A percentile compares a stretch with the other conserved stretches of the same genome.
Evolutionary conservation across 2,113 vertebrate genomes (phyloP).

Genomic region (Conger conger): DNA sequence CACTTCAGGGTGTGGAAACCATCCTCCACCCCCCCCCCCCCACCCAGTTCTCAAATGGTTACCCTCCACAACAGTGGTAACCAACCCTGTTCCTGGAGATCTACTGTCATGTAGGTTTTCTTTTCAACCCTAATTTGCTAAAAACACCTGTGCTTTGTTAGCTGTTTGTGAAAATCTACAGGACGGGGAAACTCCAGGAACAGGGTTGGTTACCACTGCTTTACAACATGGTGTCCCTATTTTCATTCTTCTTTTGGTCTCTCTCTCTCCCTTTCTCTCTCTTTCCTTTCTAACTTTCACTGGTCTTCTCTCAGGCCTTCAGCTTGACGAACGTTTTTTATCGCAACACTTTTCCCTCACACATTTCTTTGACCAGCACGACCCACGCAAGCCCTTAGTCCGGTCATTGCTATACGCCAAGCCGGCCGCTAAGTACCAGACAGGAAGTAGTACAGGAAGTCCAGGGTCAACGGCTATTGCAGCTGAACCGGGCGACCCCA

Average conservation of each 20-base stretch:
- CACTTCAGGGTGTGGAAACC: background rate
- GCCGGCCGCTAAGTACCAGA: background rate
- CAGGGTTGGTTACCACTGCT: too few relatives aligned
- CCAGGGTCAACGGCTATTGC: background rate
- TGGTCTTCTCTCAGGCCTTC: background rate
- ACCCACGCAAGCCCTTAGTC: too few relatives aligned
- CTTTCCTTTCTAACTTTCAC: background rate
- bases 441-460: background rate
- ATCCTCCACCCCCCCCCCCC: conserved; percentile 8
- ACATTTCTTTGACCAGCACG: too few relatives aligned
- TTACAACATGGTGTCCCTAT: background rate
- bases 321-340: background rate
- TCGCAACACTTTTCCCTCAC: too few relatives aligned
- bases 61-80: background rate
- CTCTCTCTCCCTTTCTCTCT: background rate
- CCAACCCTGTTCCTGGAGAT: too few relatives aligned
- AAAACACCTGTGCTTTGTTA: too few relatives aligned
- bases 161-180: too few relatives aligned
- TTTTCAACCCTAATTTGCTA: too few relatives aligned
- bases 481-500: background rate
- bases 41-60: background rate
- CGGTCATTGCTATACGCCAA: too few relatives aligned
- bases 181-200: too few relatives aligned
- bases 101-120: too few relatives aligned
- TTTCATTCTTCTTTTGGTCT: background rate